Conservation (phyloP, 2,888 invertebrate genomes). For the Acrobasis suavella region DNA sequence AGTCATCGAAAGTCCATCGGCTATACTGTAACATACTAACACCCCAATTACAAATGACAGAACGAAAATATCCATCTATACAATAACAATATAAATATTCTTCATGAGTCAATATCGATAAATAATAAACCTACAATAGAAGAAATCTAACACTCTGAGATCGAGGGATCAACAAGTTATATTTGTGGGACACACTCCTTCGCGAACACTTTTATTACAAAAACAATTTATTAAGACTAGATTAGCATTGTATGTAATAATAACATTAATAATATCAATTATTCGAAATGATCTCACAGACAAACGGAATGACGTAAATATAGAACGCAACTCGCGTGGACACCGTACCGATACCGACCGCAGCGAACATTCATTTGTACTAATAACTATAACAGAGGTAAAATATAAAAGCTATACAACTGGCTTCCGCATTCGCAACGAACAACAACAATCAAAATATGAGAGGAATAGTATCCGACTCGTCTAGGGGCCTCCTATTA, state of each 20-base stretch:
- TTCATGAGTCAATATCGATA: slow-evolving; percentile 66
- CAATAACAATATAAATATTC: slow-evolving; percentile 76
- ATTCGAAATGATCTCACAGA: slow-evolving; percentile 47
- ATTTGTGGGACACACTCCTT: slow-evolving; percentile 53
- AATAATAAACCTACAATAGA: slow-evolving; percentile 73
- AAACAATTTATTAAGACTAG: slow-evolving; percentile 56
- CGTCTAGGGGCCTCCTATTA: slow-evolving; percentile 48
- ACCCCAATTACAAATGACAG: slow-evolving; percentile 70
- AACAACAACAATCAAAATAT: slow-evolving; percentile 64
- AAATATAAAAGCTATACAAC: slow-evolving; percentile 71
- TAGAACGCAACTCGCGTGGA: slow-evolving; percentile 37
- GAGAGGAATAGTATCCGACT: slow-evolving; percentile 56
- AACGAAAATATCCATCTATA: slow-evolving; percentile 72
- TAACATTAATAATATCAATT: slow-evolving; percentile 65
- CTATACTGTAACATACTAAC: slow-evolving; percentile 68
- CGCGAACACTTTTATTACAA: slow-evolving; percentile 45
- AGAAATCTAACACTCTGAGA: slow-evolving; percentile 73
- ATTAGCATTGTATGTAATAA: slow-evolving; percentile 53
- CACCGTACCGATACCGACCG: slow-evolving; percentile 46
- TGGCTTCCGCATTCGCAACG: slow-evolving; percentile 59
- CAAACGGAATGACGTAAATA: slow-evolving; percentile 46
- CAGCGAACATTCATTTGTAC: slow-evolving; percentile 61
- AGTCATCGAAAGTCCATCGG: slow-evolving; percentile 82
- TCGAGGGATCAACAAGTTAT: slow-evolving; percentile 62
- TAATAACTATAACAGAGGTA: slow-evolving; percentile 65